These are phyloP conservation scores for Steinernema carpocapsae DNA, from an alignment of 2,888 invertebrate genomes.

Conservation along the genomic window DNA sequence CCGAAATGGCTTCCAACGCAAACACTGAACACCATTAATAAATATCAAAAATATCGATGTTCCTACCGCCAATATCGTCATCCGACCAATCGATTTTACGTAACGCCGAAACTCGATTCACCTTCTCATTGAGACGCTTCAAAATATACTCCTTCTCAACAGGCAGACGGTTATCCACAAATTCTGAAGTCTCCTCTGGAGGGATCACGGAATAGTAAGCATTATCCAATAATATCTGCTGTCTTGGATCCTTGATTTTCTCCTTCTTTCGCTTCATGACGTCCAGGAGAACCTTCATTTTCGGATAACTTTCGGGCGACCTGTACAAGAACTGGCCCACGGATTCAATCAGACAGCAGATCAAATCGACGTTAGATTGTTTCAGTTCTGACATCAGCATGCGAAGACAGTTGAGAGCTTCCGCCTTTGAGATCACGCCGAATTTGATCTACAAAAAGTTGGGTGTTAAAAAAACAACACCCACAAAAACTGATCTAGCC, in stretches of 20 bases:
- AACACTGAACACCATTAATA: conserved; percentile 43
- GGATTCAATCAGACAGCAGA: conserved; percentile 60
- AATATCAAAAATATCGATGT: background rate
- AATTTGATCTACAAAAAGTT: conserved; percentile 58
- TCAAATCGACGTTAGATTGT: conserved; percentile 64
- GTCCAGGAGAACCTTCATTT: conserved; percentile 65
- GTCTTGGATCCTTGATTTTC: conserved; percentile 59
- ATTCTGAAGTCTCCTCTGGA: conserved; percentile 52
- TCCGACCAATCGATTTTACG: conserved; percentile 62
- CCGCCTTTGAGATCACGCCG: conserved; percentile 62
- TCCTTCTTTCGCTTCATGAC: conserved; percentile 58
- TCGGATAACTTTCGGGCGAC: conserved; percentile 61
- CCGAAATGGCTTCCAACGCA: conserved; percentile 40
- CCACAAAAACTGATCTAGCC: too few species aligned
- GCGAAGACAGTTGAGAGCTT: conserved; percentile 61
- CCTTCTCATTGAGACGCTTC: conserved; percentile 37
- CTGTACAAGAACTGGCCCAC: conserved; percentile 53
- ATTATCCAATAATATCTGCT: conserved; percentile 66
- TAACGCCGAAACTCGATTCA: conserved; percentile 41
- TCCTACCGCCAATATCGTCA: conserved; percentile 50
- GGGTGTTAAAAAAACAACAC: too few species aligned
- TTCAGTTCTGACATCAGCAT: conserved; percentile 63
- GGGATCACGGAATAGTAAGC: conserved; percentile 65
- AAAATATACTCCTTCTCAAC: conserved; percentile 54
- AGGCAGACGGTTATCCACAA: conserved; percentile 42